Conservation (phyloP, 2,888 invertebrate species). For the Volucella zonaria region DNA sequence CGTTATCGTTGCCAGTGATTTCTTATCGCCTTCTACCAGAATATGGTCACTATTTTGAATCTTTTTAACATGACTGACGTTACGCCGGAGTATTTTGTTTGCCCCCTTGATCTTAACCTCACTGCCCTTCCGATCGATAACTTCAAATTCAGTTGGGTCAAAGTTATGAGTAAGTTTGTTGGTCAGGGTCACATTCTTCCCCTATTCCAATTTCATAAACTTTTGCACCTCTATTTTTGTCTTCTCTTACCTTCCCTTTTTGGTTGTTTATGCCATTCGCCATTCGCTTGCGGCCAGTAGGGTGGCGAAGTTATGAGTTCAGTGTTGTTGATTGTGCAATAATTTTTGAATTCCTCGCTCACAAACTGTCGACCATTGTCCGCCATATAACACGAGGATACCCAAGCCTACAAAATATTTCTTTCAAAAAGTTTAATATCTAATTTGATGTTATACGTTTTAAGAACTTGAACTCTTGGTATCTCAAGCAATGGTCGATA, state of each 20-base stretch:
- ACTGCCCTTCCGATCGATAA: slow-evolving; percentile 46
- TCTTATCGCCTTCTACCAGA: too few species aligned
- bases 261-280: slow-evolving; percentile 42
- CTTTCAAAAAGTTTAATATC: slow-evolving; percentile 61
- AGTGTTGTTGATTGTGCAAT: slow-evolving; percentile 56
- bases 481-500: slow-evolving; percentile 60
- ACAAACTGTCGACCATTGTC: slow-evolving; percentile 69
- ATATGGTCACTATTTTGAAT: slow-evolving; percentile 11
- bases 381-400: slow-evolving; percentile 45
- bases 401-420: slow-evolving; percentile 71
- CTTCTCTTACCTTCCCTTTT: slow-evolving; percentile 29
- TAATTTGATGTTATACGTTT: slow-evolving; percentile 40
- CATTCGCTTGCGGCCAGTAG: slow-evolving; percentile 68
- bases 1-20: too few species aligned
- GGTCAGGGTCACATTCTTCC: slow-evolving; percentile 37
- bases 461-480: slow-evolving; percentile 44
- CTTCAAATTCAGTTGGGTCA: slow-evolving; percentile 40
- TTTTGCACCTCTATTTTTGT: slow-evolving; percentile 19
- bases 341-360: slow-evolving; percentile 28
- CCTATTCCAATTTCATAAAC: slow-evolving; percentile 18
- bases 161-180: slow-evolving; percentile 60
- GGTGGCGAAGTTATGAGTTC: slow-evolving; percentile 62
- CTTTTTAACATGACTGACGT: slow-evolving; percentile 53
- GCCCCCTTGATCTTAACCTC: slow-evolving; percentile 43
- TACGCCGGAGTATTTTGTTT: slow-evolving; percentile 29